These are phyloP conservation scores for Pitta sordida DNA, from an alignment of 2,113 vertebrate genomes.

Conservation along the genomic window DNA sequence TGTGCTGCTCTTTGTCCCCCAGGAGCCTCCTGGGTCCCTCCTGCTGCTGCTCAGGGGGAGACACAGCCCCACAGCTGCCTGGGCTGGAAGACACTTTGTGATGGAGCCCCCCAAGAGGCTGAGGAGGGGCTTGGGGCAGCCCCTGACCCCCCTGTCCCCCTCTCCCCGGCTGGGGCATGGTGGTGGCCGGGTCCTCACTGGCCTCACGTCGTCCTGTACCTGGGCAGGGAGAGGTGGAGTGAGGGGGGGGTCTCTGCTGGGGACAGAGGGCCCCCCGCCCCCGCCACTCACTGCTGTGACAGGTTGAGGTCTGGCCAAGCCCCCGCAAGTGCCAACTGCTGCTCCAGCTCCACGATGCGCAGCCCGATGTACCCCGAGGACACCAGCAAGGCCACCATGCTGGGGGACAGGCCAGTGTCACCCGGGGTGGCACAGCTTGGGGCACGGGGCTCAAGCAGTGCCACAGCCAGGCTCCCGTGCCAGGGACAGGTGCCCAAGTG, in stretches of 20 bases:
- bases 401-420: background rate
- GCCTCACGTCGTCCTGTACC: background rate
- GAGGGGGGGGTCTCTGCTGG: background rate
- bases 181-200: background rate
- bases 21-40: background rate
- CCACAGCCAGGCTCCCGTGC: accelerated
- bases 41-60: background rate
- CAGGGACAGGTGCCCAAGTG: background rate
- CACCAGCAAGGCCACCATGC: slow-evolving; percentile 81
- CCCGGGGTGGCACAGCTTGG: background rate
- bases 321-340: slow-evolving; percentile 74
- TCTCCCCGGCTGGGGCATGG: background rate
- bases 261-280: accelerated
- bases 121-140: background rate
- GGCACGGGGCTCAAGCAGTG: accelerated
- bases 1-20: accelerated
- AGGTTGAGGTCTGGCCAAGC: slow-evolving; percentile 69
- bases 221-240: background rate
- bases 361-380: slow-evolving; percentile 85
- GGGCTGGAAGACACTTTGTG: background rate
- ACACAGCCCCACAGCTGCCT: accelerated
- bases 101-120: accelerated
- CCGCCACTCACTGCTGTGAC: background rate
- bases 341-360: slow-evolving; percentile 82
- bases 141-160: no score